Evolutionary conservation across 2,113 vertebrate genomes (phyloP), one percentile per base, ranked within the genome.

Genomic region (Platysteira castanea): DNA sequence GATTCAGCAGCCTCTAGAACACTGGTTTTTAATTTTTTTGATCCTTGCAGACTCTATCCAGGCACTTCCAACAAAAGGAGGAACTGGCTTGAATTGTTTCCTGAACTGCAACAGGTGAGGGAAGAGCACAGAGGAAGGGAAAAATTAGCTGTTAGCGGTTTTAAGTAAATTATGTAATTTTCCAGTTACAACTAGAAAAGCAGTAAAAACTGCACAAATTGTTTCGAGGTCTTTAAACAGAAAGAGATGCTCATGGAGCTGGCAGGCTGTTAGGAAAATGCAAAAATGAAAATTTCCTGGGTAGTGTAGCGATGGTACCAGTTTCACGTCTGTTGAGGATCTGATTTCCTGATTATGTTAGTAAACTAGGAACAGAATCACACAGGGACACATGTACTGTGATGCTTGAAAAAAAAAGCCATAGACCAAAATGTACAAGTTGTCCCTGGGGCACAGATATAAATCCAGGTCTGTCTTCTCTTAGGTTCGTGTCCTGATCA

Each of bases 391-490:
- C 11, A 49, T 15, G 13, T 13, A 61, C 27, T n/a, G 52, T 52
- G 65, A 68, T 75, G 15, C 78, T 30, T 78, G 27, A 16, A 68
- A 87, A 79, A 35, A 80, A n/a, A 44, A 70, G 56, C 52, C 90
- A 93, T 17, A 47, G 93, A 91, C 39, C 86, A 90, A 87, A 91
- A 87, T 49, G 28, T 54, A 68, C 56, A 78, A 52, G n/a, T 12
- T 93, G 24, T 96, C 65, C 52, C 49, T 68, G 65, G 61, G 76
- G 74, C 52, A 87, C 15, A 71, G 69, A 59, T 3, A 56, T 44
- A 85, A 93, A 94, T 79, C 35, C 61, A 91, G 33, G 44, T 87
- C 81, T 95, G 42, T 84, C 84, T 91, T 89, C 60, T 84, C 69
- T 47, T 75, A 75, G 54, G 24, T 87, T 91, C 78, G 41, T 28